phyloP scores from a whole-genome alignment of 92 coral and sea anemone genomes.

The Nematostella vectensis region DNA sequence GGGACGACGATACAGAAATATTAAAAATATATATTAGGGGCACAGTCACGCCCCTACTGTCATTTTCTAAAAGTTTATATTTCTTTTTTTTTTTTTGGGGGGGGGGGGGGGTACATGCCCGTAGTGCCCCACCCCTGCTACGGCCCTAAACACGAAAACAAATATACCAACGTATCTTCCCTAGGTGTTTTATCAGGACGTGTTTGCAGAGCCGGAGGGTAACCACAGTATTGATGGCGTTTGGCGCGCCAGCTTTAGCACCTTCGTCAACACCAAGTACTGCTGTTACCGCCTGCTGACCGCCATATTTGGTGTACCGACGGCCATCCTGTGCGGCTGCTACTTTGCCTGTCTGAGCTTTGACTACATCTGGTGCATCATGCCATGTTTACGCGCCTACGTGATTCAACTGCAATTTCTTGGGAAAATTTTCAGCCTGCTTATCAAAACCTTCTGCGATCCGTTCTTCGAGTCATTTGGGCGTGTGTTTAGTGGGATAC shows the following conservation, averaged over 20 bases:
- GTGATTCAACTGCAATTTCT: conserved; percentile 54
- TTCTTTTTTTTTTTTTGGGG: too few species aligned
- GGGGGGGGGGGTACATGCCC: too few species aligned
- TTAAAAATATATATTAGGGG: too few species aligned
- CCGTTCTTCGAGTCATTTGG: conserved; percentile 71
- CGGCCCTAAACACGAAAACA: too few species aligned
- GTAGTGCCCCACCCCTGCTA: too few species aligned
- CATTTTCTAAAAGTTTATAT: too few species aligned
- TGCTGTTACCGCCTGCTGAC: conserved; percentile 53
- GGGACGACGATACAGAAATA: too few species aligned
- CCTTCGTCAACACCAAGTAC: conserved; percentile 34
- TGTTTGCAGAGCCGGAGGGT: conserved; percentile 52
- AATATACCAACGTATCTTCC: too few species aligned
- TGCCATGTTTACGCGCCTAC: conserved; percentile 61
- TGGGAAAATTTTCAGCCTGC: conserved; percentile 54
- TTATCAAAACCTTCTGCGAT: conserved; percentile 45
- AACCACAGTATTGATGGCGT: conserved; percentile 26
- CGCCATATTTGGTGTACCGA: conserved; percentile 58
- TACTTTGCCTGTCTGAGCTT: conserved; percentile 73
- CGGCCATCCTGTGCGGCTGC: conserved; percentile 62
- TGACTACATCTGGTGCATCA: conserved; percentile 73
- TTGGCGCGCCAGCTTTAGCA: conserved; percentile 23
- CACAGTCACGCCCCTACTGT: too few species aligned
- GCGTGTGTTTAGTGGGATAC: conserved; percentile 49
- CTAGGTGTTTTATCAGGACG: conserved; percentile 35